Evolutionary conservation across 2,113 vertebrate genomes (phyloP), one percentile per base, ranked within the genome.

Genomic region (Microcebus jonahi): DNA sequence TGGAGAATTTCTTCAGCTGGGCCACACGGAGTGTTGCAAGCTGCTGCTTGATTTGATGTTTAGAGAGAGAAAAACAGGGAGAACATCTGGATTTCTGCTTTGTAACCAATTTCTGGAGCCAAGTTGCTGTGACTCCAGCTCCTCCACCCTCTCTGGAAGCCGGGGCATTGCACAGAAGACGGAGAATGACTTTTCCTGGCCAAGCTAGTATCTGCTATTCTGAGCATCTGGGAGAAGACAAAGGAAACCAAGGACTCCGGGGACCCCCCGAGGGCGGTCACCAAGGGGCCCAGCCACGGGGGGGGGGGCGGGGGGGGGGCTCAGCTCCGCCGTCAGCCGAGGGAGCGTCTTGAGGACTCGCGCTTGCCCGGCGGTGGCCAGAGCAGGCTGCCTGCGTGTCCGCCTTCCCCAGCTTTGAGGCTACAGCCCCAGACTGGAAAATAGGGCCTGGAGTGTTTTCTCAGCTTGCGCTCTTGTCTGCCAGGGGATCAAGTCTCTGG

Each of bases 1-100:
- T 96, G 71, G 68, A 96, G 23, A 95, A 94, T 98, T 95, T 96
- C 96, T 83, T 1, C 91, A 83, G 88, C 97, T 96, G 95, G 98
- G 96, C 98, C 97, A 94, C 98, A 90, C 57, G 2, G 90, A 88
- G 80, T 55, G 97, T 57, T 31, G 90, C 92, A 92, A 96, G 94
- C 96, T 97, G 95, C 87, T 90, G 71, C 77, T 67, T 84, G 89
- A 96, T 93, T 94, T 94, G 73, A 75, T 97, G 88, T 97, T 82
- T 91, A 50, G 39, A 94, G 94, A 73, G 15, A 18, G 8, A 0
- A 0, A 83, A 70, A 95, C 79, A 93, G 45, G 31, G 82, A 31
- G n/a, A 0, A n/a, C 96, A 96, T 94, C 94, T 98, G 94, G 90
- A 65, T 83, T 87, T 96, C 59, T 70, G 90, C 93, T 96, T 95